Evolutionary conservation across 64 coral and sea anemone species (phyloP).

Genomic region (Platygyra sinensis): DNA sequence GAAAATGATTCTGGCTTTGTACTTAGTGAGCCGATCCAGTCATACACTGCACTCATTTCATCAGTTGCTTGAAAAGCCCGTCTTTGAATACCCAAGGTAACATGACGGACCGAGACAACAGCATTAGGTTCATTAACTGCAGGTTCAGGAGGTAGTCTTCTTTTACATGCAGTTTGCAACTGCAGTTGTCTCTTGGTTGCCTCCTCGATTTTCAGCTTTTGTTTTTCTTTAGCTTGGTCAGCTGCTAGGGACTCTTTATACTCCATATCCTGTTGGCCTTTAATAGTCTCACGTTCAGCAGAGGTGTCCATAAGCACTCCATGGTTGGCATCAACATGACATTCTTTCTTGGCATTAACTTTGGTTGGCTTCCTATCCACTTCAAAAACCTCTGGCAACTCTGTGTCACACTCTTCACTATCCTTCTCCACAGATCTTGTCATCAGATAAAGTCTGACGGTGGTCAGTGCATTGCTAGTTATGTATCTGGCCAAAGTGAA

Average conservation of each 20-base stretch:
- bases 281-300: not conserved
- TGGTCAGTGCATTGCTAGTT: slow-evolving; percentile 40
- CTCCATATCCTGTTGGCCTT: not conserved
- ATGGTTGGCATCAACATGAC: not conserved
- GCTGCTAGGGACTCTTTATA: slow-evolving; percentile 1
- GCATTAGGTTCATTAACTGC: not conserved
- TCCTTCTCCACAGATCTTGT: not conserved
- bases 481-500: slow-evolving; percentile 58
- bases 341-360: not conserved
- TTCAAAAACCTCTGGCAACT: slow-evolving; percentile 11
- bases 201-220: not conserved
- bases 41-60: slow-evolving; percentile 36
- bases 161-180: not conserved
- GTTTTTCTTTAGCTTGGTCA: slow-evolving; percentile 11
- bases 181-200: not conserved
- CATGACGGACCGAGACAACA: slow-evolving; percentile 32
- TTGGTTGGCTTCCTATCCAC: slow-evolving; percentile 2
- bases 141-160: slow-evolving; percentile 25
- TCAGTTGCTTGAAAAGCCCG: slow-evolving; percentile 33
- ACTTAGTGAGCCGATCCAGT: slow-evolving; percentile 39
- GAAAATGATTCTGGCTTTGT: slow-evolving; percentile 48
- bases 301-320: slow-evolving; percentile 6
- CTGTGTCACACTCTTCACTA: not conserved
- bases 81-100: slow-evolving; percentile 21
- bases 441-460: slow-evolving; percentile 45